Evolutionary conservation across 1,140 invertebrate genomes (phyloP), one percentile per base, ranked within the genome.

Genomic region (Anagrus nilaparvatae): DNA sequence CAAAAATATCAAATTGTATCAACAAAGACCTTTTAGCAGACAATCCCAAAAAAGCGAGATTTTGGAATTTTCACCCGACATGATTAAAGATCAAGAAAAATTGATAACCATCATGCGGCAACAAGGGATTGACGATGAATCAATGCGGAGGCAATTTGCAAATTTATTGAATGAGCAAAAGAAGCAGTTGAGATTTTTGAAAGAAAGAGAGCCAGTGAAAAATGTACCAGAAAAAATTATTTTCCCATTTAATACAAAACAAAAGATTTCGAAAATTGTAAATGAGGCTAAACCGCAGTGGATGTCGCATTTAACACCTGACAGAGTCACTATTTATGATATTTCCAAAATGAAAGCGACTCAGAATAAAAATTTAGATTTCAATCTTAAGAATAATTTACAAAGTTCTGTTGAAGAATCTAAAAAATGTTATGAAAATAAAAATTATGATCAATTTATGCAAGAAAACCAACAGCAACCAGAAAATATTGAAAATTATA

Each of bases 11-110:
- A n/a, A n/a, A n/a, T n/a, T n/a, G n/a, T n/a, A n/a, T n/a, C n/a
- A n/a, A n/a, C n/a, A n/a, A n/a, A n/a, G n/a, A n/a, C n/a, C n/a
- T n/a, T n/a, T n/a, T n/a, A n/a, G n/a, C n/a, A n/a, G n/a, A n/a
- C 24, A 12, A 6, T 27, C 24, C 6, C 24, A 13, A 16, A 40
- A 33, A 12, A 39, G 14, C 6, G 52, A 44, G 12, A 10, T 4
- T 10, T 6, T 49, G 14, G 20, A 50, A 28, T 65, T 59, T 29
- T 63, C 54, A 6, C 36, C 46, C 2, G 38, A 52, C 5, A 66
- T 66, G 63, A 49, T 64, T 17, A 49, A 40, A 4, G 61, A 66
- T 34, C 63, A 66, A 28, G 61, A 64, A 19, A 14, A 53, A 19
- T 27, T 66, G 3, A 25, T 66, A 8, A 21, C 41, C 4, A 52